These are phyloP conservation scores for Leucophenga varia DNA, from an alignment of 1,140 invertebrate species.

Conservation along the genomic window DNA sequence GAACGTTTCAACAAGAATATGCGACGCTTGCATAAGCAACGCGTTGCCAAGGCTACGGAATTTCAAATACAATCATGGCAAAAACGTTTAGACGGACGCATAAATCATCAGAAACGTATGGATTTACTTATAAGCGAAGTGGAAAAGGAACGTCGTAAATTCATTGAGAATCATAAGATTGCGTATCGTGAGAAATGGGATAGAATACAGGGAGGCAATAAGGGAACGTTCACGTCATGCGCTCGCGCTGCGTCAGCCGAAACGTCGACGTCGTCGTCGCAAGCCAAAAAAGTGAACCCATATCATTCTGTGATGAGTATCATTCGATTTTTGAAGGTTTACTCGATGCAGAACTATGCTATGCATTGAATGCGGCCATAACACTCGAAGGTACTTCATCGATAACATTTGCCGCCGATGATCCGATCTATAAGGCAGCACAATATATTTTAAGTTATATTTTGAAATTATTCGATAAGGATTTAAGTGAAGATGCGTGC, in stretches of 20 bases:
- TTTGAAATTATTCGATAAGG: conserved; percentile 28
- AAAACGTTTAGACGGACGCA: conserved; percentile 38
- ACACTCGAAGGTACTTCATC: conserved; percentile 29
- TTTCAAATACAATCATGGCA: conserved; percentile 38
- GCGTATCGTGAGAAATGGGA: conserved; percentile 33
- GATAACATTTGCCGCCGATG: conserved; percentile 31
- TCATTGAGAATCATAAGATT: conserved; percentile 36
- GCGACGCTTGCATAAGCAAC: conserved; percentile 25
- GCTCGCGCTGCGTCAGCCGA: conserved; percentile 12
- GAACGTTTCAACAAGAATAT: conserved; percentile 44
- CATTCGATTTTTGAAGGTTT: conserved; percentile 36
- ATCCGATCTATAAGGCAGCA: conserved; percentile 51
- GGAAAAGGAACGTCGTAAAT: conserved; percentile 24
- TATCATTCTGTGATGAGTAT: conserved; percentile 37
- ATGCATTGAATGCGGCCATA: conserved; percentile 44
- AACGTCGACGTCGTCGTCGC: not conserved
- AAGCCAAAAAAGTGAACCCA: not conserved
- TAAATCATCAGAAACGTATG: conserved; percentile 33
- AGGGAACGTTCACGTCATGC: conserved; percentile 21
- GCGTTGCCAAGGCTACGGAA: conserved; percentile 18
- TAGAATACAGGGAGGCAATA: conserved; percentile 37
- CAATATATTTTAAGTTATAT: conserved; percentile 44
- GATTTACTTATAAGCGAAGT: conserved; percentile 27
- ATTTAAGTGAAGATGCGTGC: conserved; percentile 39
- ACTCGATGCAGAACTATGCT: conserved; percentile 38